These are phyloP conservation scores for Triplophysa yarkandensis DNA, from an alignment of 2,797 vertebrate species.

Conservation along the genomic window DNA sequence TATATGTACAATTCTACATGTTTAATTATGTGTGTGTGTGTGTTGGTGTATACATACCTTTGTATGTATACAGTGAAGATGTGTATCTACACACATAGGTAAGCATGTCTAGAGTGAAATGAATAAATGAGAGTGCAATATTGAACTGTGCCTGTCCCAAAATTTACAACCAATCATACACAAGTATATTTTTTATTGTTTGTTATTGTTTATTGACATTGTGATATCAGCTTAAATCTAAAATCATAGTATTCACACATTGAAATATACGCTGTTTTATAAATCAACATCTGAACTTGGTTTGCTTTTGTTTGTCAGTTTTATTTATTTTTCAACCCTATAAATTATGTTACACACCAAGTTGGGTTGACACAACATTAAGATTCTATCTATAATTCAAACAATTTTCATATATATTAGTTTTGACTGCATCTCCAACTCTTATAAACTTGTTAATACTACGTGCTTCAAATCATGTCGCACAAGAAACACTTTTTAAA, in stretches of 20 bases:
- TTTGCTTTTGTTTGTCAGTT: background rate
- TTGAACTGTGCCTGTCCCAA: constrained; percentile 51
- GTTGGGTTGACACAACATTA: constrained; percentile 23
- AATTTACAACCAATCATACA: constrained; percentile 20
- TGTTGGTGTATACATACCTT: constrained; percentile 80
- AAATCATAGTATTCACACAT: too few relatives aligned
- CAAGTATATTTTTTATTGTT: background rate
- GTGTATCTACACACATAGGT: constrained; percentile 82
- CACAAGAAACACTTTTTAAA: constrained; percentile 48
- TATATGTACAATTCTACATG: constrained; percentile 86
- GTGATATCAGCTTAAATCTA: too few relatives aligned
- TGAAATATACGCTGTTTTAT: background rate
- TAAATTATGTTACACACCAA: constrained; percentile 32
- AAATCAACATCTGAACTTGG: constrained; percentile 25
- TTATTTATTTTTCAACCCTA: constrained; percentile 31
- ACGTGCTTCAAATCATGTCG: constrained; percentile 39
- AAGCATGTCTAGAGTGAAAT: constrained; percentile 82
- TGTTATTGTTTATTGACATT: too few relatives aligned
- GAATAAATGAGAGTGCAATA: constrained; percentile 83
- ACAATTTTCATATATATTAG: constrained; percentile 20
- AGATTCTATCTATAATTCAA: constrained; percentile 28
- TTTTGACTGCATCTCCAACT: constrained; percentile 7
- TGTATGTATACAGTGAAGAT: constrained; percentile 81
- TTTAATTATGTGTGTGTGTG: constrained; percentile 79
- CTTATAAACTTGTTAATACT: constrained; percentile 37